Base-by-base conservation (phyloP, 2,113 vertebrate species). In the Origma solitaria region DNA sequence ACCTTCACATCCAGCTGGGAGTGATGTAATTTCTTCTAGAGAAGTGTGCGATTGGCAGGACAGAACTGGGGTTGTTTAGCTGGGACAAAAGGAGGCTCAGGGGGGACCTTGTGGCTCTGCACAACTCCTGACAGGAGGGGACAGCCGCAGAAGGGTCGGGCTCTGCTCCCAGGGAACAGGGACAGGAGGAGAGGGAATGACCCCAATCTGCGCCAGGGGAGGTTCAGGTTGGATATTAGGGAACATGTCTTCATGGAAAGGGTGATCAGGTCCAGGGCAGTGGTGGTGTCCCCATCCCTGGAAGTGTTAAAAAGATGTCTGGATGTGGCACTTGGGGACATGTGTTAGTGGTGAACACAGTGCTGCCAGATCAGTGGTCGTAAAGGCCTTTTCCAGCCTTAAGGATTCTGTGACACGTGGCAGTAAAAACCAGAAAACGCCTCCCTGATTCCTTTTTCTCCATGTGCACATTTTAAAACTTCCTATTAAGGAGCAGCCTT, bases 391-490 rank as follows among this genome's bases (percentile, higher is more conserved):
- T 69, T 33, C 30, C 40, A 42, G 0, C 62, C 35, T 62, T 33
- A 31, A 27, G 7, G 19, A 7, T 27, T 70, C 62, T 37, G 56
- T 83, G 35, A 31, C 35, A 27, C 0, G 0, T 38, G 42, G 33
- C 38, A 27, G 8, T 15, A 15, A 12, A 65, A 62, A 14, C 6
- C 23, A 37, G 65, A 38, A 71, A 18, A 37, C 33, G 19, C 16
- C 21, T 79, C 42, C 62, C 17, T 73, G 71, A 7, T 70, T 69
- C 31, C 38, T 90, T 1, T 20, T 44, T 18, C 15, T 57, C 30
- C 0, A 0, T 9, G 25, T 31, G 7, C 2, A 1, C 3, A 0
- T 24, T 65, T 30, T 9, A 8, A 19, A 11, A 4, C 19, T 60
- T 40, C 54, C 6, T 49, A 0, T 18, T 1, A 2, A 62, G 69